These are phyloP conservation scores for Stegastes partitus DNA, from an alignment of 2,113 vertebrate genomes.

Conservation along the genomic window DNA sequence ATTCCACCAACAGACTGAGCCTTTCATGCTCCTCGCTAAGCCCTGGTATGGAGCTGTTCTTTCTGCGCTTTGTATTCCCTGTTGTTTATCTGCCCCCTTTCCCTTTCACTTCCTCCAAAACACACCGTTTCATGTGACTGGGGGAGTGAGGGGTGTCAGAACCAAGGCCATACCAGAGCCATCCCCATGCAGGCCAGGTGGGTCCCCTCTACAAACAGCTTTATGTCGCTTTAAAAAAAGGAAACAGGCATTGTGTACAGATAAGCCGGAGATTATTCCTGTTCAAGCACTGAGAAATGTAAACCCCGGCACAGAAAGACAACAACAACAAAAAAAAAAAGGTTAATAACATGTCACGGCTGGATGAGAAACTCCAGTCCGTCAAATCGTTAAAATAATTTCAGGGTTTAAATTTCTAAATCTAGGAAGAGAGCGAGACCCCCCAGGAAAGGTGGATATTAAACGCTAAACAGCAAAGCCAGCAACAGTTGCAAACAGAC, in stretches of 20 bases:
- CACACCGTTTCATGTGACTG: conserved; percentile 10
- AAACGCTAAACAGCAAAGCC: conserved; percentile 59
- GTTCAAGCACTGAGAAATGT: neutral
- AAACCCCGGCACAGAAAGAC: conserved; percentile 1
- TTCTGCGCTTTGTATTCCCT: conserved; percentile 49
- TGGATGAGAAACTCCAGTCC: neutral
- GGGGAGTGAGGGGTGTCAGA: neutral
- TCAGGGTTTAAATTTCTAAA: neutral
- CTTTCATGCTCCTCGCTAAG: conserved; percentile 43
- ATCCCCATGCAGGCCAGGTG: conserved; percentile 4
- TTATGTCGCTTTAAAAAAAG: neutral
- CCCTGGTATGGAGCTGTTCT: conserved; percentile 39
- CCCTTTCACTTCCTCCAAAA: conserved; percentile 65
- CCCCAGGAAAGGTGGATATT: conserved; percentile 4
- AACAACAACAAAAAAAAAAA: too few relatives aligned
- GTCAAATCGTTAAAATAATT: conserved; percentile 16
- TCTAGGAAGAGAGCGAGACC: conserved; percentile 15
- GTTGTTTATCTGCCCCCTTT: conserved; percentile 57
- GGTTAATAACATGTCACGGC: conserved; percentile 19
- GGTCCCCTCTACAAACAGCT: neutral
- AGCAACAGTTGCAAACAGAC: conserved; percentile 51
- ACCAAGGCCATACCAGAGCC: conserved; percentile 5
- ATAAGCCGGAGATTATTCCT: conserved; percentile 12
- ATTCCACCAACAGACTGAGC: conserved; percentile 59
- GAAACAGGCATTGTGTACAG: neutral